Evolutionary conservation across 2,888 invertebrate species (phyloP).

Genomic region (Hedya salicella): DNA sequence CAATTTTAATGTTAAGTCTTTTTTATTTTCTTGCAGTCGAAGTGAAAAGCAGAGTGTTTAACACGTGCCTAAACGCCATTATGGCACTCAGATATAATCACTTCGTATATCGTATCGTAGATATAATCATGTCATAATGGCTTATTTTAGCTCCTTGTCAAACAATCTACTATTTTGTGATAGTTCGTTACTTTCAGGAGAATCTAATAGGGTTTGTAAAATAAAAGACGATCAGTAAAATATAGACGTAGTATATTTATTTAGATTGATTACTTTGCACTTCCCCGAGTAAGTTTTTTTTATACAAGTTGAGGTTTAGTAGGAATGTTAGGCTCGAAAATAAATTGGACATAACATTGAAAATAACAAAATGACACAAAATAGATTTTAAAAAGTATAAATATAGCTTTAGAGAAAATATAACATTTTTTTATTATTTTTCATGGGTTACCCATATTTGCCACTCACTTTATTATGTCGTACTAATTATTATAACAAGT

Average conservation of each 20-base stretch:
- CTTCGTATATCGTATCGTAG: no score
- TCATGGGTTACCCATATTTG: constrained; percentile 40
- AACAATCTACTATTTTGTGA: no score
- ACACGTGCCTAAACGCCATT: no score
- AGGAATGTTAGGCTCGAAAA: constrained; percentile 8
- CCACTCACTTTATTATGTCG: constrained; percentile 33
- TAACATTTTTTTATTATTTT: constrained; percentile 37
- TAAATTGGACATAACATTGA: background rate
- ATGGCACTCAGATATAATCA: no score
- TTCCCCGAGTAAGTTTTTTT: constrained; percentile 31
- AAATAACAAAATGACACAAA: constrained; percentile 3
- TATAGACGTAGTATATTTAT: constrained; percentile 45
- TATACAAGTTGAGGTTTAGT: constrained; percentile 30
- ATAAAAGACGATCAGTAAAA: constrained; percentile 39
- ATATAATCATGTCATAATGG: no score
- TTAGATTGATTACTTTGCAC: constrained; percentile 28
- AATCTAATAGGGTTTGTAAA: constrained; percentile 1
- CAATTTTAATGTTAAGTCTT: no score
- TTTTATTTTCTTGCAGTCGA: no score
- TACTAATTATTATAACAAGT: constrained; percentile 36
- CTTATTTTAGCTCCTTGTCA: background rate
- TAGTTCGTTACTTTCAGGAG: no score
- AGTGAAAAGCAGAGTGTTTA: no score
- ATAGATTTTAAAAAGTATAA: constrained; percentile 17
- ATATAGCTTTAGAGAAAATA: constrained; percentile 35